Evolutionary conservation across 2,113 vertebrate genomes (phyloP), one percentile per base, ranked within the genome.

Genomic region (Gymnobelideus leadbeateri): DNA sequence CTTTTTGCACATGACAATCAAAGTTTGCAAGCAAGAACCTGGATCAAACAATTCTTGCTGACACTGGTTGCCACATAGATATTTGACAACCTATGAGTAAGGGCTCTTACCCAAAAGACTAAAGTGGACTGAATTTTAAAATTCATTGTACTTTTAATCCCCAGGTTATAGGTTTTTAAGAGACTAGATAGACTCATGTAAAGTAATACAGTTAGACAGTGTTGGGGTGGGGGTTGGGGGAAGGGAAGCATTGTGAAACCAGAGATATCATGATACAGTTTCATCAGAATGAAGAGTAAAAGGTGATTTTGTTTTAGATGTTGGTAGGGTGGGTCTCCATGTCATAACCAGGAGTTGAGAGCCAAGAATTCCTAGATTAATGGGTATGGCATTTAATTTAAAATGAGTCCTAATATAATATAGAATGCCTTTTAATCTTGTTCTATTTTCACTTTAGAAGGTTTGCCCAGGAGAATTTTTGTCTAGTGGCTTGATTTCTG

Each of bases 101-200:
- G 91, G 54, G 50, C 4, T 51, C n/a, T 49, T 21, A 94, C 91
- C 92, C 31, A 52, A 52, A 95, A 92, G 0, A 28, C 68, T 91
- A 26, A 68, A 91, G 47, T 51, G 28, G 26, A 89, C 47, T 84
- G 8, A 37, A 89, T 11, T 57, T 52, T 21, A 93, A 91, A 94
- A 96, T 94, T 57, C 31, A 55, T 89, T 96, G 92, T 95, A 28
- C 77, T 93, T 94, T 94, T 55, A 84, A 93, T 55, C 50, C 52
- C 26, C 52, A 95, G 93, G 46, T 10, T 57, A 14, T 93, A 43
- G 28, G 2, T 95, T 96, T 52, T 90, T 7, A 61, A 53, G 93
- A 93, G 49, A 10, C 47, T 61, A 77, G 89, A 37, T 68, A 55
- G 8, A 0, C 94, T 97, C 49, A n/a, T 91, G 10, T 89, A 92